Evolutionary conservation across 2,113 vertebrate genomes (phyloP), one percentile per base, ranked within the genome.

Genomic region (Tragelaphus buxtoni): DNA sequence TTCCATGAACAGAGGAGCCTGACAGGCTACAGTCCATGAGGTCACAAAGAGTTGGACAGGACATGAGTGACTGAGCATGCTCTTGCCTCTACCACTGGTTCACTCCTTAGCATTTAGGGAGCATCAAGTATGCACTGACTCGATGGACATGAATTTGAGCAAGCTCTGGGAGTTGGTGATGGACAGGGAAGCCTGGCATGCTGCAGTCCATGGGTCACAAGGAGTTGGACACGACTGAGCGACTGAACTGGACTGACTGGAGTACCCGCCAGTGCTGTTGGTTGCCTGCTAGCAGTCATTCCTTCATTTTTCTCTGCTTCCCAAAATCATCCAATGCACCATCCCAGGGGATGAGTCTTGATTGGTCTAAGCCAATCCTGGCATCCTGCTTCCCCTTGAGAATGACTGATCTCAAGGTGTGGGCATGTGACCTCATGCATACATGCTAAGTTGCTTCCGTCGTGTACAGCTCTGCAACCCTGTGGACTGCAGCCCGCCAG

Each of bases 261-360:
- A 61, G 60, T 7, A 16, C 5, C 5, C 0, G 0, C 42, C 49
- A 10, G 1, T 26, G 2, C 4, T 35, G 2, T 18, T 42, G 8
- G 20, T 6, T 11, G n/a, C 45, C 51, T 13, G 2, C 12, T 47
- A 14, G 28, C 17, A 9, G 7, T 12, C 53, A 49, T 65, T 24
- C 35, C 24, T 5, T 18, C 45, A 24, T 42, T 32, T 47, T 18
- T 39, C 45, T 56, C 35, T 53, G 74, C 39, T 77, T 56, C 65
- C 42, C 18, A 3, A 26, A 39, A 61, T 28, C 80, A 72, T 26
- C 56, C 30, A 49, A 3, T 61, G 60, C 30, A 32, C 32, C 56
- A 9, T 7, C 12, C 60, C 61, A 47, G 20, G 83, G 16, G 14
- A 18, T 47, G 69, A 30, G 24, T 11, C 45, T 72, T 39, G 30